Base-by-base conservation (phyloP, 1,140 invertebrate genomes). In the Zaprionus inermis region DNA sequence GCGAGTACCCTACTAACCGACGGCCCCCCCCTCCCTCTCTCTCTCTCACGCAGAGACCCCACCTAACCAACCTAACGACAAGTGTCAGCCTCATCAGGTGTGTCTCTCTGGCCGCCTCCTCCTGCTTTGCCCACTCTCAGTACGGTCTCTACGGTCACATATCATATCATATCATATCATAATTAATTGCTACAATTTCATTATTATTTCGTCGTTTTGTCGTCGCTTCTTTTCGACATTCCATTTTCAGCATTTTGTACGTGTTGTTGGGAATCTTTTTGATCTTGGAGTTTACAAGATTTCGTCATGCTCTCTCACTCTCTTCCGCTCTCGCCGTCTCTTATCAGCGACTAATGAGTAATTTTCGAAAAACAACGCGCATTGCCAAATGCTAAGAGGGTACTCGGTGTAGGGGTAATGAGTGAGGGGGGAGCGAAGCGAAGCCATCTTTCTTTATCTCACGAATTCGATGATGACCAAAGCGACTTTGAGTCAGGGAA, bases 121-220 rank as follows among this genome's bases (percentile, higher is more conserved):
- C 12, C 30, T 32, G 0, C 24, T 7, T 24, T 1, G 12, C 49
- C 22, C 5, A n/a, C 36, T 38, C 5, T n/a, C 5, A 28, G n/a
- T 28, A 28, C 24, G 24, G 24, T 28, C 38, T 16, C 7, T 44
- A 16, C n/a, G 38, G 38, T 44, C 38, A 49, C 51, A 54, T 54
- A 54, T 52, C 30, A 32, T 6, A 28, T 24, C 30, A 32, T 28
- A 28, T 28, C 49, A 73, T 63, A 78, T 79, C 79, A 75, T 89
- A 89, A 88, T 88, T 88, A 88, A 88, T 88, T 88, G 83, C 80
- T 83, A 88, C 83, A 88, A 83, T 88, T 88, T 79, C 79, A 88
- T 80, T 82, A 82, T 68, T 77, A 69, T 32, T 44, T 63, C 49
- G 55, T 60, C 28, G 24, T 72, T 67, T 57, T 28, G 24, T 58